Percentiles rank a stretch among this genome's conserved stretches.
Evolutionary conservation across 2,888 invertebrate genomes (phyloP).

Genomic region (Pantelozetes paolii): DNA sequence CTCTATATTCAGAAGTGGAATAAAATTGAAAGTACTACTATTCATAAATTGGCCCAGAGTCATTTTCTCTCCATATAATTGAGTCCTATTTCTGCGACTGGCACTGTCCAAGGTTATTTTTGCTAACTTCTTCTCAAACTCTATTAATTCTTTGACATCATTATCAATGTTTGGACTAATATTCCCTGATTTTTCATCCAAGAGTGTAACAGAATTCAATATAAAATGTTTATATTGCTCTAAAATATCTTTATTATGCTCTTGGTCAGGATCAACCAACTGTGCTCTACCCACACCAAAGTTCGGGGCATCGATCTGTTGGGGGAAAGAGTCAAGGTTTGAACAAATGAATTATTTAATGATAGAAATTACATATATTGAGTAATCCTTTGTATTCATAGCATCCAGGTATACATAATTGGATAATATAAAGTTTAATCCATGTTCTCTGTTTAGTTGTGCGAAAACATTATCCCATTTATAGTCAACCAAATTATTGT

Average conservation of each 20-base stretch:
- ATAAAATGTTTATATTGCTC: neutral
- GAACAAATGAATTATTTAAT: constrained; percentile 5
- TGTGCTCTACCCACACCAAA: constrained; percentile 19
- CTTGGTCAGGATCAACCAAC: neutral
- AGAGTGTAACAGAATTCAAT: neutral
- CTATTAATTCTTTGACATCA: neutral
- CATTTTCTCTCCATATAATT: constrained; percentile 5
- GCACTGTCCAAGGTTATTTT: neutral
- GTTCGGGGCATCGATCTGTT: constrained; percentile 18
- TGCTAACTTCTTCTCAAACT: neutral
- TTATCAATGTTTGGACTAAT: neutral
- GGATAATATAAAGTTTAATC: constrained; percentile 10
- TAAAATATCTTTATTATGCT: neutral
- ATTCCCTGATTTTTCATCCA: neutral
- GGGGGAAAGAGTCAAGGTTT: no score
- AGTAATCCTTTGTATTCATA: neutral
- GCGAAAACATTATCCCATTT: neutral
- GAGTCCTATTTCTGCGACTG: neutral
- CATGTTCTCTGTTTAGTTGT: neutral
- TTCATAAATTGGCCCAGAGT: neutral
- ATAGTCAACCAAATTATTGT: neutral
- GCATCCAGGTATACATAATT: neutral
- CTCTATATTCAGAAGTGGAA: neutral
- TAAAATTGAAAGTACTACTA: neutral
- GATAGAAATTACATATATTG: constrained; percentile 8